Base-by-base conservation (phyloP, 2,113 vertebrate species). In the Platysteira castanea region DNA sequence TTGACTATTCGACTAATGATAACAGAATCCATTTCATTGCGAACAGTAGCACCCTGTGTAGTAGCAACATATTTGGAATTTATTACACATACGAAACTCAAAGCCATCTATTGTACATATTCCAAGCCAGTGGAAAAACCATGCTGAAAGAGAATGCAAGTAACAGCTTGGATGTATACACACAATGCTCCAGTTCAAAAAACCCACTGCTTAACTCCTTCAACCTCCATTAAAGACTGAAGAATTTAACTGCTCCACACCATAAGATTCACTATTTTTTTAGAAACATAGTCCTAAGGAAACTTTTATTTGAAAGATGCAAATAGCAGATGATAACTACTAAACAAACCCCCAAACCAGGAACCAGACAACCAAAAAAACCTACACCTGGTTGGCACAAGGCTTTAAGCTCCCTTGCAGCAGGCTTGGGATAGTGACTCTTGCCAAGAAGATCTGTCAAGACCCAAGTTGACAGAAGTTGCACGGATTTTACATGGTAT, bases 1-100 rank as follows among this genome's bases (percentile, higher is more conserved):
- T 98, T 99, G 76, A 99, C 99, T 96, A 99, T 99, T 4, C 99
- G 99, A 90, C 99, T 99, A 84, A 99, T 99, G 93, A 99, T 98
- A 90, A 99, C 99, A 49, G 99, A 98, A 91, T 99, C 99, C 98
- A 99, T 98, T 95, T 99, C 99, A 80, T 99, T 99, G 67, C 99
- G 98, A 64, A 99, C 99, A 19, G 99, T 99, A 42, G 99, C 99
- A 61, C 99, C 99, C 99, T 99, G 94, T 90, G 59, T n/a, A 95
- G 87, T 2, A 81, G 50, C 35, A 95, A 84, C 28, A 90, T 30
- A 80, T 90, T 86, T 57, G 42, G 27, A 90, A 96, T 90, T 53
- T 81, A 78, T 87, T 84, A 93, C 3, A 79, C 10, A 22, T 15
- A 67, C 31, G 44, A 71, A 94, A 84, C 56, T 95, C 90, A 93